Evolutionary conservation across 2,113 vertebrate genomes (phyloP).

Genomic region (Peucedramus taeniatus): DNA sequence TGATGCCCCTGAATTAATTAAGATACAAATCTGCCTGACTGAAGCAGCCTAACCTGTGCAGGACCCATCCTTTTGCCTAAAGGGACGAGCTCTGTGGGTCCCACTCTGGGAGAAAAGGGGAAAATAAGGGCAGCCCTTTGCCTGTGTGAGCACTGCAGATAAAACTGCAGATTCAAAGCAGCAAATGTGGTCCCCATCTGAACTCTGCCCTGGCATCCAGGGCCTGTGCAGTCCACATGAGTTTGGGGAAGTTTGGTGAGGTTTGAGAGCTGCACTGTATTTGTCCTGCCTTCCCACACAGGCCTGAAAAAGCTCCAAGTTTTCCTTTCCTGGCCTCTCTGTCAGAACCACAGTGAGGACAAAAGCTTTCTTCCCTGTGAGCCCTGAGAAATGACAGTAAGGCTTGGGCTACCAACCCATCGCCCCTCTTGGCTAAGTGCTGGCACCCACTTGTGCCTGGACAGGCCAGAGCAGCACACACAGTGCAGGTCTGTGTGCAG

Average conservation of each 20-base stretch:
- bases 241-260: background rate
- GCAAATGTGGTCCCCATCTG: background rate
- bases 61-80: background rate
- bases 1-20: background rate
- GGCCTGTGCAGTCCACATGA: background rate
- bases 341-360: background rate
- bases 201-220: background rate
- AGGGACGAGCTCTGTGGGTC: background rate
- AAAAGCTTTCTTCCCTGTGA: background rate
- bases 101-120: background rate
- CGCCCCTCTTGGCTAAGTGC: background rate
- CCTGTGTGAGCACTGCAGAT: background rate
- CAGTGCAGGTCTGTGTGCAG: background rate
- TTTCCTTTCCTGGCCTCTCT: background rate
- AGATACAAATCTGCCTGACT: background rate
- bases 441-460: background rate
- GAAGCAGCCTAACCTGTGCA: background rate
- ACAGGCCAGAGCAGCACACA: background rate
- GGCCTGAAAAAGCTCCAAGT: background rate
- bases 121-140: background rate
- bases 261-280: background rate
- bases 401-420: background rate
- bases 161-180: background rate
- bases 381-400: background rate
- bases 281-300: background rate